Evolutionary conservation across 2,113 vertebrate genomes (phyloP).

Genomic region (Rousettus leschenaultii): DNA sequence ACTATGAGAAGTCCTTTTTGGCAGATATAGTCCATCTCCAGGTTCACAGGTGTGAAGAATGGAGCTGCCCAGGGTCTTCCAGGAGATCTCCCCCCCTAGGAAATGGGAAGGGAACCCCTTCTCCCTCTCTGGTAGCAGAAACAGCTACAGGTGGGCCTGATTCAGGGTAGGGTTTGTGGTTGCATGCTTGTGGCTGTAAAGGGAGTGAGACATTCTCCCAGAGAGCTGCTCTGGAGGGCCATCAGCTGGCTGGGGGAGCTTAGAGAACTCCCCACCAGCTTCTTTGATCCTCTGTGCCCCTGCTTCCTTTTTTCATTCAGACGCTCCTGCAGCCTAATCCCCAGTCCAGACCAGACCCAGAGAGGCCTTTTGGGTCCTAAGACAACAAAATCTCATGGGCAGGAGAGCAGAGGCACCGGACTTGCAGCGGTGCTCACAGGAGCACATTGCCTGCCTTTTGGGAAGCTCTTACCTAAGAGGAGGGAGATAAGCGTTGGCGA

Average conservation of each 20-base stretch:
- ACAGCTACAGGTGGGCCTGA: no score
- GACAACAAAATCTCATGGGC: background rate
- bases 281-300: background rate
- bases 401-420: background rate
- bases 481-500: background rate
- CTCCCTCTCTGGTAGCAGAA: no score
- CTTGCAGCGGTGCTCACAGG: background rate
- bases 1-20: background rate
- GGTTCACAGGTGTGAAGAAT: no score
- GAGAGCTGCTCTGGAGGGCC: no score
- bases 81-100: no score
- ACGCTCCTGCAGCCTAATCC: background rate
- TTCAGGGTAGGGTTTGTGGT: no score
- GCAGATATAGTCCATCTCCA: background rate
- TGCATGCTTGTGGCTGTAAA: no score
- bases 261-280: background rate
- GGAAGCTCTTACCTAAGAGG: background rate
- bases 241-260: background rate
- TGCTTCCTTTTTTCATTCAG: background rate
- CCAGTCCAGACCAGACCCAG: background rate
- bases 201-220: no score
- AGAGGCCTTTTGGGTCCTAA: background rate
- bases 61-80: no score
- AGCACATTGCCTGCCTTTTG: background rate
- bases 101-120: no score